phyloP scores from a whole-genome alignment of 2,113 vertebrate species.

The Phrynosoma platyrhinos region DNA sequence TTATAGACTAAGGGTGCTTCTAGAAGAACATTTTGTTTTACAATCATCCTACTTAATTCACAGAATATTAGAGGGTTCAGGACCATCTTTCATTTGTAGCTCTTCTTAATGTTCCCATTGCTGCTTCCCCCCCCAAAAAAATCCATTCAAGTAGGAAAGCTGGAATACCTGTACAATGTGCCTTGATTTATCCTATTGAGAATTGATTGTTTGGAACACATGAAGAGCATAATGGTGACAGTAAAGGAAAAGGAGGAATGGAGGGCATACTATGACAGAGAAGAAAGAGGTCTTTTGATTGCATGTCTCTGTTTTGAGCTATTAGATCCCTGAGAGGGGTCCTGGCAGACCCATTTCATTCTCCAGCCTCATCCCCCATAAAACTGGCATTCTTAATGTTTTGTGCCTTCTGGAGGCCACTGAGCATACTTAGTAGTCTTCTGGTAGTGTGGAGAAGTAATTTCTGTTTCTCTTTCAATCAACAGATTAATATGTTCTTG shows the following conservation, averaged over 20 bases:
- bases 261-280: background rate
- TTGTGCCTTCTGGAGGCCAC: background rate
- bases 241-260: background rate
- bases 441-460: background rate
- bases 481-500: background rate
- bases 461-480: background rate
- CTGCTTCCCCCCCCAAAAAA: background rate
- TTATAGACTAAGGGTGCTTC: background rate
- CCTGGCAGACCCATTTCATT: background rate
- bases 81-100: background rate
- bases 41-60: background rate
- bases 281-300: background rate
- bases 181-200: background rate
- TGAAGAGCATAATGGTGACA: background rate
- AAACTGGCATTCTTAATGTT: background rate
- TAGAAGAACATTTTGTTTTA: background rate
- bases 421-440: background rate
- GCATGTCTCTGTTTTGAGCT: background rate
- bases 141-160: background rate
- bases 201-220: background rate
- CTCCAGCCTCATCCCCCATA: background rate
- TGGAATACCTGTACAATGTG: background rate
- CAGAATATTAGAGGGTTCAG: background rate
- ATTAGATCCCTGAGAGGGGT: background rate
- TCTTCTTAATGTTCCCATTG: background rate